Percentiles rank a stretch among this genome's conserved stretches.
These are phyloP conservation scores for Escarpia spicata DNA, from an alignment of 2,888 invertebrate genomes.

Conservation along the genomic window DNA sequence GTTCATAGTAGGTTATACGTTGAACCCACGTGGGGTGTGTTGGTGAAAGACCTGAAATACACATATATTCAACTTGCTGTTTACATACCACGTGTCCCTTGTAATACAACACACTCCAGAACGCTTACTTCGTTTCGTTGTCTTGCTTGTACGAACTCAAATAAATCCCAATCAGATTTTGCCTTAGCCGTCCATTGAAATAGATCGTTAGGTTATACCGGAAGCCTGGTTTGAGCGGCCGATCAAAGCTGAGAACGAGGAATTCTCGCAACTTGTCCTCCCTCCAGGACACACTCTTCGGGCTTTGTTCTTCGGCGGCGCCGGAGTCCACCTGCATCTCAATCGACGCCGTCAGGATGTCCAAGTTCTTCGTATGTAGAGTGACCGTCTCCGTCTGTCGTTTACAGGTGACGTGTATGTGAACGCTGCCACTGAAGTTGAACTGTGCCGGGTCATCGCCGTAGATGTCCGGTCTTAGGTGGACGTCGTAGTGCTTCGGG, in stretches of 20 bases:
- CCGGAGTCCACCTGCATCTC: not conserved
- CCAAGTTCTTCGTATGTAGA: not conserved
- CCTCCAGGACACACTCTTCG: conserved; percentile 33
- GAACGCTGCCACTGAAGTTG: not conserved
- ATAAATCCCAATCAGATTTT: conserved; percentile 41
- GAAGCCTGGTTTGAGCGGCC: not conserved
- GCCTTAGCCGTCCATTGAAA: conserved; percentile 39
- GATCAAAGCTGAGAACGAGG: not conserved
- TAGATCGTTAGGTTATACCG: conserved; percentile 73
- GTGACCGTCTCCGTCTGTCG: not conserved
- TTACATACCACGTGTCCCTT: not conserved
- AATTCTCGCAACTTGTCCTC: conserved; percentile 54
- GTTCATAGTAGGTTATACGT: no score
- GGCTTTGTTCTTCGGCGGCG: conserved; percentile 30
- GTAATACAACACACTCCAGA: no score
- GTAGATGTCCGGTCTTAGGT: conserved; percentile 35
- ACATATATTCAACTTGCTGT: not conserved
- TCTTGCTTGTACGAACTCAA: conserved; percentile 39
- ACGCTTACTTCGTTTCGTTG: conserved; percentile 34
- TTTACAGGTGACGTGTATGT: not conserved
- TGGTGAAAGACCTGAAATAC: not conserved
- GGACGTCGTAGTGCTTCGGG: conserved; percentile 32
- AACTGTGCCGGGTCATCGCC: not conserved
- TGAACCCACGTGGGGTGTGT: not conserved
- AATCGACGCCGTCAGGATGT: not conserved